Conservation (phyloP, 2,888 invertebrate genomes). For the Coelopa pilipes region DNA sequence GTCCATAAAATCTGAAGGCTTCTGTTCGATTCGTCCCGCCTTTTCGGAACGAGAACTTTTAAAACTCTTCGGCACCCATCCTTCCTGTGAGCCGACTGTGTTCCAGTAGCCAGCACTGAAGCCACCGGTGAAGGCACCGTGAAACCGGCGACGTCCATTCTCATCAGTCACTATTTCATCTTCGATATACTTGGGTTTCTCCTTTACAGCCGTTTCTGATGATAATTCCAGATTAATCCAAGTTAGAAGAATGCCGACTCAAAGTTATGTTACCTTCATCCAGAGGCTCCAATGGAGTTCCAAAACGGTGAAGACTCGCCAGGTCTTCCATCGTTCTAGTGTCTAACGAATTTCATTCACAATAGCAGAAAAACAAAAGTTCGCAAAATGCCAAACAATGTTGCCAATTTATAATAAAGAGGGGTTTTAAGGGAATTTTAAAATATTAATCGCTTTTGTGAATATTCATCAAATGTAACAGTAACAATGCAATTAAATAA, state of each 20-base stretch:
- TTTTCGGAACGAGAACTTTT: constrained; percentile 87
- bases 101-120: constrained; percentile 99
- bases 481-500: no score
- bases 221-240: constrained; percentile 69
- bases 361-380: no score
- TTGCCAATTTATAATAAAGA: no score
- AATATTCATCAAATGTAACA: no score
- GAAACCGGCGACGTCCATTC: constrained; percentile 90
- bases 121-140: constrained; percentile 98
- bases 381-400: no score
- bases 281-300: constrained; percentile 82
- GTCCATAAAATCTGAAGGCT: constrained; percentile 97
- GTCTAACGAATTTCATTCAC: no score
- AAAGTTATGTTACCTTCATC: constrained; percentile 77
- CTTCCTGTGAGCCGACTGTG: constrained; percentile 94
- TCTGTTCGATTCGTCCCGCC: constrained; percentile 69
- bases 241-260: neutral
- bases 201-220: constrained; percentile 7
- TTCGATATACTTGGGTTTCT: constrained; percentile 81
- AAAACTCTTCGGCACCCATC: constrained; percentile 92
- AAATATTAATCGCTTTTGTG: no score
- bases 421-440: no score
- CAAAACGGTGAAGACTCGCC: constrained; percentile 73
- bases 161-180: constrained; percentile 93
- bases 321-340: no score